Evolutionary conservation across 2,888 invertebrate genomes (phyloP).

Genomic region (Lamellibrachia satsuma): DNA sequence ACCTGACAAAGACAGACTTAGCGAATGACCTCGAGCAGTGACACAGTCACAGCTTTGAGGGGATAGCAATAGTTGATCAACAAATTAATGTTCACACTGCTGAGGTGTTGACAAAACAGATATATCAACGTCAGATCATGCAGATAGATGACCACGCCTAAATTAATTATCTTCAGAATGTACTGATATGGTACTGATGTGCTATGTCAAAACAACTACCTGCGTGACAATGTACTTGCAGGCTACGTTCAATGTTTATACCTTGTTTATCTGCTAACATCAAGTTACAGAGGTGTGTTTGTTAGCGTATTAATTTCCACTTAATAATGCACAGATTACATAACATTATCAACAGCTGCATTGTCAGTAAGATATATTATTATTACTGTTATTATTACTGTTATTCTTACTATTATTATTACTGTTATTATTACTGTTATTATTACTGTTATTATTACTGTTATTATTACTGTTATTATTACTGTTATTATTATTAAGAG

Average conservation of each 20-base stretch:
- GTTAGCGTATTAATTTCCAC: background rate
- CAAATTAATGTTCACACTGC: background rate
- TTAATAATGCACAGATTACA: background rate
- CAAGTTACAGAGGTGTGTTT: background rate
- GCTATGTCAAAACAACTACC: background rate
- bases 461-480: constrained; percentile 20
- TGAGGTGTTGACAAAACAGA: background rate
- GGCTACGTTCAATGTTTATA: background rate
- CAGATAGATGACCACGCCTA: background rate
- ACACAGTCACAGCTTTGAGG: background rate
- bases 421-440: background rate
- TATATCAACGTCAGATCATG: background rate
- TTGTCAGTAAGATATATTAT: background rate
- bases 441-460: constrained; percentile 19
- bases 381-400: background rate
- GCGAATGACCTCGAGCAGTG: background rate
- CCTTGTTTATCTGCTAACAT: background rate
- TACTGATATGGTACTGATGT: background rate
- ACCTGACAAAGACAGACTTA: background rate
- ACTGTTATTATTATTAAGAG: constrained; percentile 14
- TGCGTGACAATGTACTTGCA: background rate
- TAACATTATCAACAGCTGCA: background rate
- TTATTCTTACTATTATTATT: background rate
- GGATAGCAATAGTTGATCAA: background rate
- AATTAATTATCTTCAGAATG: background rate